Conservation (phyloP, 1,140 invertebrate species). For the Daktulosphaira vitifoliae region DNA sequence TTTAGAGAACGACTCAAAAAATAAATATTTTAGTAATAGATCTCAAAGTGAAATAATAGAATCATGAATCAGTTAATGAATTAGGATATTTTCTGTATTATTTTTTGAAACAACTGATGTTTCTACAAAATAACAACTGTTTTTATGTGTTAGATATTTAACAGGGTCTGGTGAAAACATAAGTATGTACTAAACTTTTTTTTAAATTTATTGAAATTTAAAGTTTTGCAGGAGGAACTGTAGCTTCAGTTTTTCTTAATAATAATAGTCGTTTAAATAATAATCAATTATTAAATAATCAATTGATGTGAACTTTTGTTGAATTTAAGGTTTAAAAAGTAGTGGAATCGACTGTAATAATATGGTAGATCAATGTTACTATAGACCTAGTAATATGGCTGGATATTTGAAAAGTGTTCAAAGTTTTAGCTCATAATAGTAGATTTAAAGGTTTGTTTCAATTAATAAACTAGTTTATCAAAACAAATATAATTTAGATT, state of each 20-base stretch:
- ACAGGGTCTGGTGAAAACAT: no score
- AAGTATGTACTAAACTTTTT: no score
- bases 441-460: no score
- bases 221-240: no score
- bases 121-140: slow-evolving; percentile 36
- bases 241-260: no score
- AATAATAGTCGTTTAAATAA: slow-evolving; percentile 36
- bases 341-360: slow-evolving; percentile 11
- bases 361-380: slow-evolving; percentile 15
- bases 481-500: no score
- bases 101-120: slow-evolving; percentile 37
- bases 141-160: slow-evolving; percentile 27
- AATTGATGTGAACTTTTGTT: background rate
- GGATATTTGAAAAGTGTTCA: slow-evolving; percentile 24
- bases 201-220: slow-evolving; percentile 37
- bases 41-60: no score
- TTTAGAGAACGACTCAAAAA: slow-evolving; percentile 13
- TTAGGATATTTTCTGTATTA: slow-evolving; percentile 34
- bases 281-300: slow-evolving; percentile 1
- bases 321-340: slow-evolving; percentile 27
- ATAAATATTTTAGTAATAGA: slow-evolving; percentile 36
- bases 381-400: slow-evolving; percentile 16
- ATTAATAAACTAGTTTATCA: no score
- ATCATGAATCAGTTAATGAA: slow-evolving; percentile 34
- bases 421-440: no score